Conservation (phyloP, 1,140 invertebrate species). For the Drosophila willistoni region DNA sequence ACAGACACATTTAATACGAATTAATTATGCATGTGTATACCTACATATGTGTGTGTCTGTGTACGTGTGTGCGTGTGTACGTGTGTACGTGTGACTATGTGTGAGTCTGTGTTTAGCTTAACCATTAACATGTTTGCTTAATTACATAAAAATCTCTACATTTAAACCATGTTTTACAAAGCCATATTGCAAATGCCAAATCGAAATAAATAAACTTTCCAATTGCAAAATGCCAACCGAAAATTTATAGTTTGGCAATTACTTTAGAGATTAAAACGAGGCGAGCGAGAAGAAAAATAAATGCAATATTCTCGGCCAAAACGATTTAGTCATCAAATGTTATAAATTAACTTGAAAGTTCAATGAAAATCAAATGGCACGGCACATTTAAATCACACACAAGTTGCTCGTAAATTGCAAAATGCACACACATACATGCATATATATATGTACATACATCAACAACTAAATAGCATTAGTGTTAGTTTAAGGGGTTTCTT, state of each 20-base stretch:
- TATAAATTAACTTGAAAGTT: slow-evolving; percentile 58
- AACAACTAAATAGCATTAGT: neutral
- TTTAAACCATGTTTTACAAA: slow-evolving; percentile 28
- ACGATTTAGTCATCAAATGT: slow-evolving; percentile 35
- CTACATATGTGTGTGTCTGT: slow-evolving; percentile 12
- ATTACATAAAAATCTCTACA: slow-evolving; percentile 35
- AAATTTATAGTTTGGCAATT: slow-evolving; percentile 60
- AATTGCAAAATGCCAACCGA: slow-evolving; percentile 43
- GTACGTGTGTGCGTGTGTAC: slow-evolving; percentile 10
- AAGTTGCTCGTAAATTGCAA: slow-evolving; percentile 69
- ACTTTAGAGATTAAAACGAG: slow-evolving; percentile 48
- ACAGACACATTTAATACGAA: slow-evolving; percentile 50
- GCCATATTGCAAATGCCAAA: slow-evolving; percentile 23
- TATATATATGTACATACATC: slow-evolving; percentile 2
- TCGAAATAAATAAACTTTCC: slow-evolving; percentile 37
- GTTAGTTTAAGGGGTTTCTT: neutral
- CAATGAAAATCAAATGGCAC: slow-evolving; percentile 33
- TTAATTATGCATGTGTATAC: slow-evolving; percentile 48
- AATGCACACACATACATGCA: neutral
- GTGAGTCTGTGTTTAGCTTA: slow-evolving; percentile 28
- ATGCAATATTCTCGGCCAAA: slow-evolving; percentile 13
- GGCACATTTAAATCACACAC: slow-evolving; percentile 59
- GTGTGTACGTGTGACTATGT: slow-evolving; percentile 5
- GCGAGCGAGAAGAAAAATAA: slow-evolving; percentile 2
- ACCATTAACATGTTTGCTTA: slow-evolving; percentile 43